Percentiles rank a stretch among this genome's conserved stretches.
phyloP scores from a whole-genome alignment of 1,140 invertebrate species.

The Charaxes varanes region DNA sequence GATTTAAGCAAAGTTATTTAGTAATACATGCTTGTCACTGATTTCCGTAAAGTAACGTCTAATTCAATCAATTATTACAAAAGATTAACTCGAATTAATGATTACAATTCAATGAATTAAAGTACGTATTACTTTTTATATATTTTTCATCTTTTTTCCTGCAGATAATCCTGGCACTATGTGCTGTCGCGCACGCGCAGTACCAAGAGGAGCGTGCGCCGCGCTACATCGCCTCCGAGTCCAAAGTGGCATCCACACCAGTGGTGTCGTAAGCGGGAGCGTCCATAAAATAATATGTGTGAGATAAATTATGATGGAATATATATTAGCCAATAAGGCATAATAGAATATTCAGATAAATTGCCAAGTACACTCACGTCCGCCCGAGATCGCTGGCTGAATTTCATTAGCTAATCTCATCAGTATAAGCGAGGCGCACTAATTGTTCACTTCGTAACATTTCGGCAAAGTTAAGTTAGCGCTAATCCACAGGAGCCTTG shows the following conservation, averaged over 20 bases:
- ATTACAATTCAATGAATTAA: background rate
- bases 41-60: too few relatives aligned
- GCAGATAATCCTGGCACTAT: slow-evolving; percentile 45
- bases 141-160: slow-evolving; percentile 15
- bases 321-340: too few relatives aligned
- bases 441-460: background rate
- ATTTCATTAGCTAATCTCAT: slow-evolving; percentile 6
- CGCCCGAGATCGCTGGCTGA: background rate
- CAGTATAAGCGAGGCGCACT: slow-evolving; percentile 1
- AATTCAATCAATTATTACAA: too few relatives aligned
- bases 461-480: background rate
- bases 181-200: slow-evolving; percentile 70
- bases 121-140: too few relatives aligned
- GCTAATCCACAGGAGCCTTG: too few relatives aligned
- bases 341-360: background rate
- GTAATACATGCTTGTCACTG: too few relatives aligned
- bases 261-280: too few relatives aligned
- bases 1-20: too few relatives aligned
- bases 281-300: too few relatives aligned
- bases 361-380: background rate
- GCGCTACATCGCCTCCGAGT: slow-evolving; percentile 56
- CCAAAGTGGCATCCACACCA: slow-evolving; percentile 29
- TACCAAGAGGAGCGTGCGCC: slow-evolving; percentile 71
- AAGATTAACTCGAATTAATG: background rate
- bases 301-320: background rate